These are phyloP conservation scores for Netelia virgata DNA, from an alignment of 2,888 invertebrate genomes.

Conservation along the genomic window DNA sequence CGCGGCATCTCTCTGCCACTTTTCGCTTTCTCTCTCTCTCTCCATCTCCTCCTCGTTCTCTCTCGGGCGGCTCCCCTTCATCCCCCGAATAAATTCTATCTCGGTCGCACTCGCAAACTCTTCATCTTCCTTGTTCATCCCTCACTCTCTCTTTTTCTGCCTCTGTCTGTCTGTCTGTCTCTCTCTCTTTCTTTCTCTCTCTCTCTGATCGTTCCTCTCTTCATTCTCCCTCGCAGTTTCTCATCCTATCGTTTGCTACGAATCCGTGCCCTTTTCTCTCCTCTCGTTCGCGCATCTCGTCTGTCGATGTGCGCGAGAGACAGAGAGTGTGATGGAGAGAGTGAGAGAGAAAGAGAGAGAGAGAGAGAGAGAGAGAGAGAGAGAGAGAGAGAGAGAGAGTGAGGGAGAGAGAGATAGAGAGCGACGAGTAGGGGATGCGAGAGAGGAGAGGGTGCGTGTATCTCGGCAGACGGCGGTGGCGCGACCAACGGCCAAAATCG, in stretches of 20 bases:
- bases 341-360: constrained; percentile 10
- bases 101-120: constrained; percentile 24
- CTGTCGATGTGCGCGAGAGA: constrained; percentile 27
- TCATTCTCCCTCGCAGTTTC: constrained; percentile 23
- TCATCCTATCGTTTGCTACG: constrained; percentile 19
- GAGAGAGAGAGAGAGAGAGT: constrained; percentile 8
- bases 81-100: constrained; percentile 5
- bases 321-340: constrained; percentile 1
- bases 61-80: constrained; percentile 16
- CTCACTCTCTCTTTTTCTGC: constrained; percentile 11
- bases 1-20: constrained; percentile 38
- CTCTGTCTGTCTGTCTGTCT: background rate
- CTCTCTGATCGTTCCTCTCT: background rate
- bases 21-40: constrained; percentile 8
- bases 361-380: constrained; percentile 21
- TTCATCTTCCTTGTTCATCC: background rate
- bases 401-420: constrained; percentile 11
- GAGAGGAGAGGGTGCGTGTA: constrained; percentile 56
- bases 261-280: constrained; percentile 2
- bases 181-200: background rate
- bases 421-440: background rate
- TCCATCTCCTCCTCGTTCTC: constrained; percentile 9
- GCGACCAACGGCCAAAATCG: constrained; percentile 79
- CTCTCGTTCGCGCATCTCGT: constrained; percentile 28
- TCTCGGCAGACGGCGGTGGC: constrained; percentile 74